A percentile compares a stretch with the other conserved stretches of the same genome.
Conservation (phyloP, 2,113 vertebrate species). For the Prinia subflava region DNA sequence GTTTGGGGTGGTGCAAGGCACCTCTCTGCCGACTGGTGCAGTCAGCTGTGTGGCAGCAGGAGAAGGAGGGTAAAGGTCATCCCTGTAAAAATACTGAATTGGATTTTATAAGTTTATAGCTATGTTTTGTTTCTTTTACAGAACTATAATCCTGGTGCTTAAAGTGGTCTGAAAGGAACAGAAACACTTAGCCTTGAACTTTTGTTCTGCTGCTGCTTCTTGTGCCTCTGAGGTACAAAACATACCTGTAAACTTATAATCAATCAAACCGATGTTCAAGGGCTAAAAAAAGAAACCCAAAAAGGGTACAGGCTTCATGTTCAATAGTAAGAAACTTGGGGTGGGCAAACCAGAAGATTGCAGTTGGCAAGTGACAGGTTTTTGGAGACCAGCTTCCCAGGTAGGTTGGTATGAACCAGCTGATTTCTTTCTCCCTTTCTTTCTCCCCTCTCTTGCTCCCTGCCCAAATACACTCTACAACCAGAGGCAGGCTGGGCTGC, state of each 20-base stretch:
- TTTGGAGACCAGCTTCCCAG: background rate
- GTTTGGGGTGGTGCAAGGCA: background rate
- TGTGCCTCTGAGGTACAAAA: slow-evolving; percentile 66
- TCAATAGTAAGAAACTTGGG: slow-evolving; percentile 32
- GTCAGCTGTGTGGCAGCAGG: background rate
- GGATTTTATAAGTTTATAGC: slow-evolving; percentile 64
- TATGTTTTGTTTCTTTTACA: slow-evolving; percentile 60
- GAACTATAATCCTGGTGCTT: slow-evolving; percentile 63
- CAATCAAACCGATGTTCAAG: background rate
- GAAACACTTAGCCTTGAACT: slow-evolving; percentile 72
- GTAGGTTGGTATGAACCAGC: background rate
- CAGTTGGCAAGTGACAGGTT: slow-evolving; percentile 1
- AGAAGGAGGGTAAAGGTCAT: background rate
- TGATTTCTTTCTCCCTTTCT: background rate
- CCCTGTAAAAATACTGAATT: background rate
- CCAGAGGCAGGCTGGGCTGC: background rate
- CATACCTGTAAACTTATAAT: slow-evolving; percentile 66
- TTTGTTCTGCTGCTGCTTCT: slow-evolving; percentile 64
- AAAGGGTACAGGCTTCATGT: slow-evolving; percentile 19
- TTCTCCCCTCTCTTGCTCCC: background rate
- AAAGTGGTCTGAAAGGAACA: slow-evolving; percentile 69
- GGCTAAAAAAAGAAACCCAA: slow-evolving; percentile 15
- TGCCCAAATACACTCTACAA: background rate
- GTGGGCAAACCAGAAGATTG: slow-evolving; percentile 35
- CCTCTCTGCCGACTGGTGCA: accelerated